These are phyloP conservation scores for Sipunculus nudus DNA, from an alignment of 2,888 invertebrate genomes.

Conservation along the genomic window DNA sequence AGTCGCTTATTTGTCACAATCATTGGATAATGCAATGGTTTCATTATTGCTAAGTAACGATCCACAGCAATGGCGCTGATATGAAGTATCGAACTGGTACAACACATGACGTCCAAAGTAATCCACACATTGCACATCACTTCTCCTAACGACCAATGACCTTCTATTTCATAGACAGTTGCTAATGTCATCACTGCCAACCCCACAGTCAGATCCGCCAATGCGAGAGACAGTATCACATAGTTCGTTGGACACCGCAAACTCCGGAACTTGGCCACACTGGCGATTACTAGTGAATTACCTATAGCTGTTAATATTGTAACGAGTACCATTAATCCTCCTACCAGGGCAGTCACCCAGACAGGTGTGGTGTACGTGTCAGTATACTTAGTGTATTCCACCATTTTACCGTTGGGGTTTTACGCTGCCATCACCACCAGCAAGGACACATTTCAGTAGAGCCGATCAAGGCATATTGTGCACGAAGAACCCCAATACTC, in stretches of 20 bases:
- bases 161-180: background rate
- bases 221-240: background rate
- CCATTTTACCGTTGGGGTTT: too few relatives aligned
- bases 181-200: background rate
- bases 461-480: too few relatives aligned
- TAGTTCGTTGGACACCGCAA: background rate
- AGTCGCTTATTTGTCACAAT: background rate
- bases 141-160: background rate
- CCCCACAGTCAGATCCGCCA: background rate
- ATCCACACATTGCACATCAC: background rate
- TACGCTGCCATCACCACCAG: too few relatives aligned
- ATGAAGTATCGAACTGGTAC: background rate
- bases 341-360: too few relatives aligned
- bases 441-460: too few relatives aligned
- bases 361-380: too few relatives aligned
- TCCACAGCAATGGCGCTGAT: background rate
- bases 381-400: too few relatives aligned
- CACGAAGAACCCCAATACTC: too few relatives aligned
- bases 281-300: background rate
- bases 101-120: background rate
- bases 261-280: background rate
- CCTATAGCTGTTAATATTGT: background rate
- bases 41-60: background rate
- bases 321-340: background rate
- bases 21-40: background rate